Evolutionary conservation across 2,888 invertebrate genomes (phyloP).

Genomic region (Dinocampus coccinellae): DNA sequence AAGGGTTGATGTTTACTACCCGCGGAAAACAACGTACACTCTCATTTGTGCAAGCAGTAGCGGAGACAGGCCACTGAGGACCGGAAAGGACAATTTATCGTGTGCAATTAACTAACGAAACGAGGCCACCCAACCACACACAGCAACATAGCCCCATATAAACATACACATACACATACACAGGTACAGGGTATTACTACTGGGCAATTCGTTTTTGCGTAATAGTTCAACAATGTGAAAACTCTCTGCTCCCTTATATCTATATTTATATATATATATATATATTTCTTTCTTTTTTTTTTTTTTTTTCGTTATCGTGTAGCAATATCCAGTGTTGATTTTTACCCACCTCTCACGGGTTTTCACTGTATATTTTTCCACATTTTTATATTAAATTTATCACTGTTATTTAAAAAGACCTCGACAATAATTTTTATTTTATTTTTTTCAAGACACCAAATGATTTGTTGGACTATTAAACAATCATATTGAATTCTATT

Average conservation of each 20-base stretch:
- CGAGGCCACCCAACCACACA: constrained; percentile 41
- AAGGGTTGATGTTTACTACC: constrained; percentile 27
- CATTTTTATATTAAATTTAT: background rate
- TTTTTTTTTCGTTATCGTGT: too few relatives aligned
- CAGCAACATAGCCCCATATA: too few relatives aligned
- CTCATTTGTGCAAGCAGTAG: constrained; percentile 45
- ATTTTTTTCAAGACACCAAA: constrained; percentile 1
- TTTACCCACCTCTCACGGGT: background rate
- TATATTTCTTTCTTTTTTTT: too few relatives aligned
- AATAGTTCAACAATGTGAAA: constrained; percentile 37
- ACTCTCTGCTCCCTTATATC: background rate
- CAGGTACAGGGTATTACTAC: constrained; percentile 3
- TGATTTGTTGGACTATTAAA: too few relatives aligned
- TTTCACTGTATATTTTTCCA: constrained; percentile 4
- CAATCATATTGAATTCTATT: too few relatives aligned
- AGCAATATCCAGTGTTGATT: background rate
- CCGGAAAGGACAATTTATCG: constrained; percentile 59
- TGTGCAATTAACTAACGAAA: constrained; percentile 57
- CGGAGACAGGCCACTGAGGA: constrained; percentile 43
- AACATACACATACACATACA: too few relatives aligned
- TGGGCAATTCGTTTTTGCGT: constrained; percentile 42
- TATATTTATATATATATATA: too few relatives aligned
- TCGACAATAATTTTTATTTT: background rate
- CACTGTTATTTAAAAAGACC: background rate
- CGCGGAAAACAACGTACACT: constrained; percentile 39